Base-by-base conservation (phyloP, 1,140 invertebrate species). In the Drosophila fuyamai region DNA sequence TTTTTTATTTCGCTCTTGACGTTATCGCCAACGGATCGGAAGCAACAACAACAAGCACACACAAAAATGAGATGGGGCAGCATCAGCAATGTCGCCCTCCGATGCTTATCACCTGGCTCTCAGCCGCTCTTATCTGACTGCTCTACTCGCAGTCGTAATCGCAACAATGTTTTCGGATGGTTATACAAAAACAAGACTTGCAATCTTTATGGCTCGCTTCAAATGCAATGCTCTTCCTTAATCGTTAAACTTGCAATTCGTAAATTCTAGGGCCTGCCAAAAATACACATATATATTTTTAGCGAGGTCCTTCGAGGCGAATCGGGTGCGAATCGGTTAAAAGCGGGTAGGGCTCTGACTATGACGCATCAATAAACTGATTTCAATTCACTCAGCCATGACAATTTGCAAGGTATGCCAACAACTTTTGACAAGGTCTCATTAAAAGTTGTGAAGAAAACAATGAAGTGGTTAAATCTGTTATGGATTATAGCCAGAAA, bases 71-170 rank as follows among this genome's bases (percentile, higher is more conserved):
- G 54, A 32, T 51, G 48, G 4, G 48, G 29, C 48, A 23, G 40
- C 63, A 38, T 38, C 44, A 38, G 57, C 18, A 10, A 38, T 38
- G 62, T 44, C 29, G 62, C 41, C 16, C 16, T 47, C 16, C 35
- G 62, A 66, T 67, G 43, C 59, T 50, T 67, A 67, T 67, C 63
- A 65, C 23, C 10, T 27, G 58, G 43, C 62, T 63, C 58, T 38
- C 43, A 35, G 41, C n/a, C n/a, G 41, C 35, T 65, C 59, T 48
- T 66, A 66, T 65, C 43, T 65, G 43, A 2, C 23, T 29, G 23
- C 32, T 27, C 9, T n/a, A 16, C 32, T 46, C 18, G 40, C n/a
- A 61, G 46, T 23, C 61, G 62, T 18, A 61, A 61, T 46, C 61
- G 62, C 58, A 63, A 66, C 62, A 66, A 66, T 46, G 62, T 60